Base-by-base conservation (phyloP, 2,888 invertebrate genomes). In the Gymnocheta viridis region DNA sequence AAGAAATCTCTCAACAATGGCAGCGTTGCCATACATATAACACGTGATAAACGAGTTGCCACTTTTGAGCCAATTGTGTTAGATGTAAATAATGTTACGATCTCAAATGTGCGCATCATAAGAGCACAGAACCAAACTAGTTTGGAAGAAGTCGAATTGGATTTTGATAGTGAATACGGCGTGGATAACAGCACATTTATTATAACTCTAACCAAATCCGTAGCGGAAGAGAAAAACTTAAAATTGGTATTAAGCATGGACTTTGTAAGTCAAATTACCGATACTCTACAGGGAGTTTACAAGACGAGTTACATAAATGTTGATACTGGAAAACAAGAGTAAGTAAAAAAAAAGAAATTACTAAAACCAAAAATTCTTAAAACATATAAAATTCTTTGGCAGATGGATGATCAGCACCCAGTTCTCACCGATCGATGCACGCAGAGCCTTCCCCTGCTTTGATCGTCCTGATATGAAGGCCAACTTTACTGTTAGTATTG, bases 391-490 rank as follows among this genome's bases (percentile, higher is more conserved):
- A 54, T 54, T 41, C 47, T 6, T 22, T 88, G 89, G 14, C 87
- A 96, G 96, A 89, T 95, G 95, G 94, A 93, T 96, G 91, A 95
- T 94, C 1, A 94, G 95, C 6, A 97, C 96, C 0, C 96, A 97
- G 88, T 96, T 97, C 89, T 95, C 97, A 84, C 94, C 96, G 0
- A 95, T 95, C 0, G 95, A 96, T 88, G 96, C 96, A 0, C 93
- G 96, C 49, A 93, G 95, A 88, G 97, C 96, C 0, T 97, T 97
- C 89, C 97, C 97, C 6, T 97, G 97, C 90, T 96, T 96, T 88
- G 98, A 98, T 88, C 97, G 97, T 86, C 97, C 97, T 2, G 93
- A 93, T 17, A 95, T 96, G 89, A 97, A 97, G 89, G 96, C 97
- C 0, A 94, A 92, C 38, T 97, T 97, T 86, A 93, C 93, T 7